These are phyloP conservation scores for Heterocephalus glaber DNA, from an alignment of 2,113 vertebrate species.

Conservation along the genomic window DNA sequence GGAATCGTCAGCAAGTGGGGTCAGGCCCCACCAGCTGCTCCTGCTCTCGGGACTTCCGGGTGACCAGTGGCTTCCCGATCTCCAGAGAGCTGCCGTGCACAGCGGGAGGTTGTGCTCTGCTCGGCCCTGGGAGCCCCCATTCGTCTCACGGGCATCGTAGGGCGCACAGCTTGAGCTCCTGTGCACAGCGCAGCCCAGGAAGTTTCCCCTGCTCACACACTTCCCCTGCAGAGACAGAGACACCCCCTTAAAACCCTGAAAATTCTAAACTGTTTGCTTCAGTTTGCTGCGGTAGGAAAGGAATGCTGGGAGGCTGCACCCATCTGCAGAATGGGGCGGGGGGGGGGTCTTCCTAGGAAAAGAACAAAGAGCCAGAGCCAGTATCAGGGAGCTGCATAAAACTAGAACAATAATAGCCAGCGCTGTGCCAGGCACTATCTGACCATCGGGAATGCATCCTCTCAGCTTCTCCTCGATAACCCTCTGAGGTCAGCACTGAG, in stretches of 20 bases:
- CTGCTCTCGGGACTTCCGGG: background rate
- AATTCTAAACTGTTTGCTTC: background rate
- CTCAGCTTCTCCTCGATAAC: background rate
- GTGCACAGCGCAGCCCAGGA: background rate
- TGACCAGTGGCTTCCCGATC: background rate
- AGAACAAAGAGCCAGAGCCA: background rate
- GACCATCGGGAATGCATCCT: background rate
- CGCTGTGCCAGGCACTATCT: background rate
- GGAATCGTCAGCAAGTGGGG: too few species aligned
- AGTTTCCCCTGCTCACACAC: background rate
- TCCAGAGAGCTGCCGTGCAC: background rate
- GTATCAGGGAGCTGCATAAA: background rate
- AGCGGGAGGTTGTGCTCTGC: background rate
- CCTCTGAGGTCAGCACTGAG: background rate
- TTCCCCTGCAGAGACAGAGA: background rate
- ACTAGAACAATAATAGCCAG: background rate
- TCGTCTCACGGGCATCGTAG: rapidly evolving
- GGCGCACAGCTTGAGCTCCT: background rate
- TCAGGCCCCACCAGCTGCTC: background rate
- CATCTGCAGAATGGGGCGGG: background rate
- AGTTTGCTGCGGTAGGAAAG: background rate
- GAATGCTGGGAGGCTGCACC: background rate
- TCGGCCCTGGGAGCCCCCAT: rapidly evolving
- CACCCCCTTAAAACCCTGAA: background rate
- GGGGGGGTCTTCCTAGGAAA: background rate